A percentile compares a stretch with the other conserved stretches of the same genome.
Evolutionary conservation across 2,888 invertebrate species (phyloP).

Genomic region (Spilosoma lubricipeda): DNA sequence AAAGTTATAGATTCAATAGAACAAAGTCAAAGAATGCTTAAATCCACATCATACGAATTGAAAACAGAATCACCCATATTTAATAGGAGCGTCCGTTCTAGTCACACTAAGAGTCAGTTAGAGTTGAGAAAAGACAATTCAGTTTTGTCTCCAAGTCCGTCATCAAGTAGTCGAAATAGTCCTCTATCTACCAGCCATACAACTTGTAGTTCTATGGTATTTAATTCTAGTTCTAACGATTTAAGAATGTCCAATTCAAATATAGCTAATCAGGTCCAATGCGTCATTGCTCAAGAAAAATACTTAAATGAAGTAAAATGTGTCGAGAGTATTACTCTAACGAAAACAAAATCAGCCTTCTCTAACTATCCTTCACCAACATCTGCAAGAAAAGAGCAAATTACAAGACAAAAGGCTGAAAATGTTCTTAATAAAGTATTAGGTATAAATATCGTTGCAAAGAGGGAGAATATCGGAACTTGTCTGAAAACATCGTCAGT

Average conservation of each 20-base stretch:
- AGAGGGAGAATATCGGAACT: conserved; percentile 77
- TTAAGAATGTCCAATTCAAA: conserved; percentile 82
- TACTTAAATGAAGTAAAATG: conserved; percentile 83
- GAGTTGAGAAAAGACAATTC: conserved; percentile 79
- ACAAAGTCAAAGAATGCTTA: conserved; percentile 83
- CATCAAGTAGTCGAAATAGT: conserved; percentile 83
- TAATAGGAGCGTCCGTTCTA: conserved; percentile 68
- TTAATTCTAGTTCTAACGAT: conserved; percentile 83
- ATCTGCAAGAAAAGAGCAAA: conserved; percentile 76
- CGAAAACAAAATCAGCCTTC: conserved; percentile 69
- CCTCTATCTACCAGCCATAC: conserved; percentile 84
- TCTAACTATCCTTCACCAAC: conserved; percentile 74
- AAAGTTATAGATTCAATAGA: conserved; percentile 83
- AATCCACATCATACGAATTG: conserved; percentile 81
- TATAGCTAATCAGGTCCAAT: conserved; percentile 81
- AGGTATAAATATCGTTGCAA: conserved; percentile 81
- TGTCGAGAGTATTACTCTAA: conserved; percentile 81
- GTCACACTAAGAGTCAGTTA: conserved; percentile 75
- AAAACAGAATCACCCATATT: conserved; percentile 80
- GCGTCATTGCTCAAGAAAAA: conserved; percentile 84
- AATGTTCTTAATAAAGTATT: conserved; percentile 81
- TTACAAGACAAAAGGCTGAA: conserved; percentile 82
- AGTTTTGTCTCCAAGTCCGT: conserved; percentile 79
- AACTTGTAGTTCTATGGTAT: conserved; percentile 85
- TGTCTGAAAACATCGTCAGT: conserved; percentile 80